Conservation (phyloP, 2,797 vertebrate species). For the Pempheris klunzingeri region DNA sequence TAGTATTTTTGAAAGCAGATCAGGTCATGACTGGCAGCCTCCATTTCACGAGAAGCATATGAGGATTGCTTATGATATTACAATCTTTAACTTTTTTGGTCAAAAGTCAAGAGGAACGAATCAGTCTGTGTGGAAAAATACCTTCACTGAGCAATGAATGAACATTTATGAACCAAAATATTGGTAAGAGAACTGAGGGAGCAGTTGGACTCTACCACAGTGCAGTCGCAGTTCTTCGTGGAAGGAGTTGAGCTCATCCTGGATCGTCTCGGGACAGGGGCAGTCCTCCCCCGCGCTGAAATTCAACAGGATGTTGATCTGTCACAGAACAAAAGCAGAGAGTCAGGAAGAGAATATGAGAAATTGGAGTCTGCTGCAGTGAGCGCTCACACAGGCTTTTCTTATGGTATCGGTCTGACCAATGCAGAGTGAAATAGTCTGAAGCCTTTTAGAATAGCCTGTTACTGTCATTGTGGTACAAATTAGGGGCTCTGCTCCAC, state of each 20-base stretch:
- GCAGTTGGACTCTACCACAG: conserved; percentile 87
- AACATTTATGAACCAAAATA: conserved; percentile 1
- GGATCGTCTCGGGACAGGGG: conserved; percentile 95
- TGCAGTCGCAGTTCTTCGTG: conserved; percentile 96
- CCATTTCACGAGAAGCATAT: neutral
- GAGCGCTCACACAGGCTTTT: conserved; percentile 10
- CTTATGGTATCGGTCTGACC: conserved; percentile 28
- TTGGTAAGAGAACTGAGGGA: neutral
- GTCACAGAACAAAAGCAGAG: conserved; percentile 53
- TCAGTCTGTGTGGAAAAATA: neutral
- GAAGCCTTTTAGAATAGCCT: conserved; percentile 1
- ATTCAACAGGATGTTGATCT: conserved; percentile 99
- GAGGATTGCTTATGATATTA: neutral
- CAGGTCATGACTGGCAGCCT: neutral
- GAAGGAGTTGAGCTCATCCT: conserved; percentile 93
- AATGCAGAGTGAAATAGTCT: conserved; percentile 12
- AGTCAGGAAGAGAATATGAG: neutral
- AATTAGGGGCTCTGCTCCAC: too few relatives aligned
- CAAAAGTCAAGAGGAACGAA: neutral
- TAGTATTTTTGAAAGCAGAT: neutral
- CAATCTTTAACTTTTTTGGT: neutral
- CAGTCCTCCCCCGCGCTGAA: conserved; percentile 96
- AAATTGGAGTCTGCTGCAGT: conserved; percentile 7
- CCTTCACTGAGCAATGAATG: neutral
- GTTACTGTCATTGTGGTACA: too few relatives aligned